Evolutionary conservation across 2,888 invertebrate species (phyloP).

Genomic region (Cantharis rustica): DNA sequence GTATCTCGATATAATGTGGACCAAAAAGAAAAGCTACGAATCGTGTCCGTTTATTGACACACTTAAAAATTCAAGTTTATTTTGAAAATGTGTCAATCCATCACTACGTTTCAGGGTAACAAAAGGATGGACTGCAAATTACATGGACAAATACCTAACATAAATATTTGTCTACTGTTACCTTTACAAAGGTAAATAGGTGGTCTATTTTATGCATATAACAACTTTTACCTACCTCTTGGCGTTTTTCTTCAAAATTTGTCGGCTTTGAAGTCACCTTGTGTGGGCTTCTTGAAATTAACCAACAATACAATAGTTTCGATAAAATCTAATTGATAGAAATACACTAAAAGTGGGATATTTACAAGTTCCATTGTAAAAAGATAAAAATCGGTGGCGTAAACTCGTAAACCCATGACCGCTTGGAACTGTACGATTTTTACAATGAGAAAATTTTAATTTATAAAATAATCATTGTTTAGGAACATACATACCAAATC

Average conservation of each 20-base stretch:
- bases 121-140: neutral
- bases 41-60: neutral
- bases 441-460: neutral
- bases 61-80: neutral
- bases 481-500: too few species aligned
- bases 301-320: neutral
- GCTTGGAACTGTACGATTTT: too few species aligned
- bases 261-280: neutral
- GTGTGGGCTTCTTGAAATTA: neutral
- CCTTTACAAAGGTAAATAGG: neutral
- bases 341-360: neutral
- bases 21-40: neutral
- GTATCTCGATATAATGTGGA: too few species aligned
- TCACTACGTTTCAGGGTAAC: neutral
- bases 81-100: neutral
- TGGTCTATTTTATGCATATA: neutral
- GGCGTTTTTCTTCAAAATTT: neutral
- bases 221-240: neutral
- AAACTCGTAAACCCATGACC: neutral
- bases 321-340: neutral
- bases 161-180: conserved; percentile 4
- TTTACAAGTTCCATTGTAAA: neutral
- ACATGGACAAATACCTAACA: neutral
- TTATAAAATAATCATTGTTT: too few species aligned
- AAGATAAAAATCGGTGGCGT: neutral